Conservation (phyloP, 2,888 invertebrate species). For the Orchestes rusci region DNA sequence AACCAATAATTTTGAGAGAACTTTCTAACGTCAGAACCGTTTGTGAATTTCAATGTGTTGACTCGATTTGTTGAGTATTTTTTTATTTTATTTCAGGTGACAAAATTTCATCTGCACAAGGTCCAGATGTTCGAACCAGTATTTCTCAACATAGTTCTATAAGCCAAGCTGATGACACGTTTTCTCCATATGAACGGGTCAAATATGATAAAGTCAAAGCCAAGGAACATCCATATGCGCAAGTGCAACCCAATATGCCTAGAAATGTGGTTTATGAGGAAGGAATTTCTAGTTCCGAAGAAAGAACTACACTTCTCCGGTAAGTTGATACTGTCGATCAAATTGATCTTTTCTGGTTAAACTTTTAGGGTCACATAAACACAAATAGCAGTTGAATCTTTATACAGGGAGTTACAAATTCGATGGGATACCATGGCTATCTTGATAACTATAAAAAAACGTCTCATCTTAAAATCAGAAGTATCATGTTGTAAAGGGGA, state of each 20-base stretch:
- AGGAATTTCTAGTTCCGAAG: conserved; percentile 25
- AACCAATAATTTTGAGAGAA: neutral
- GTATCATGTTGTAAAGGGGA: too few relatives aligned
- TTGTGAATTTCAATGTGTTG: too few relatives aligned
- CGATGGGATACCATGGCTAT: too few relatives aligned
- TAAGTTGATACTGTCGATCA: too few relatives aligned
- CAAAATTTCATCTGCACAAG: conserved; percentile 6
- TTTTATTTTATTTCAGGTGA: conserved; percentile 3
- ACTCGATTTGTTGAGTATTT: neutral
- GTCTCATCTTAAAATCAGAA: too few relatives aligned
- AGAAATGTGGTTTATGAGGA: conserved; percentile 30
- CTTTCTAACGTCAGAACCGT: too few relatives aligned
- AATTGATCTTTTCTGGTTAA: too few relatives aligned
- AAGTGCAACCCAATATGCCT: conserved; percentile 52
- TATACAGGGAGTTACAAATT: too few relatives aligned
- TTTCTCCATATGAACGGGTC: conserved; percentile 59
- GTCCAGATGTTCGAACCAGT: conserved; percentile 44
- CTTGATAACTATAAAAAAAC: too few relatives aligned
- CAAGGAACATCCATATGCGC: conserved; percentile 64
- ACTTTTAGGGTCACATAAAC: too few relatives aligned
- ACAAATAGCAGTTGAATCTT: too few relatives aligned
- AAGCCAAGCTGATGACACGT: conserved; percentile 46
- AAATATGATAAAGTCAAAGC: conserved; percentile 53
- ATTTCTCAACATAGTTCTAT: conserved; percentile 56
- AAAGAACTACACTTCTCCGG: conserved; percentile 33